phyloP scores from a whole-genome alignment of 2,888 invertebrate genomes.

The Pollenia angustigena region DNA sequence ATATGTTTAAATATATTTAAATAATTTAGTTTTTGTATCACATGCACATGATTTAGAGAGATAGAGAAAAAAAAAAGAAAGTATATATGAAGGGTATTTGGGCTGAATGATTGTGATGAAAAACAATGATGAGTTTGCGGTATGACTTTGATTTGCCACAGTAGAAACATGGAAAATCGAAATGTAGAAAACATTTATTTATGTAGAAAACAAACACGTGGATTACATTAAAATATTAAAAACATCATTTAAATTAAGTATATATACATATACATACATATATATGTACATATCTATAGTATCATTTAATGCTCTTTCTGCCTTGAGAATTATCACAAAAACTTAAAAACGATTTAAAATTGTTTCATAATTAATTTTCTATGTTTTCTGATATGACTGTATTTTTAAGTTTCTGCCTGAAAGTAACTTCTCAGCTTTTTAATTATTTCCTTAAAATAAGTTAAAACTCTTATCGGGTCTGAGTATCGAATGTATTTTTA shows the following conservation, averaged over 20 bases:
- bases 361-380: too few species aligned
- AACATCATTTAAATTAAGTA: not conserved
- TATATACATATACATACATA: not conserved
- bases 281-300: not conserved
- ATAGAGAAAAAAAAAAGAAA: not conserved
- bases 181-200: not conserved
- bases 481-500: too few species aligned
- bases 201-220: not conserved
- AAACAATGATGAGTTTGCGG: conserved; percentile 3
- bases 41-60: not conserved
- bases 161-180: too few species aligned
- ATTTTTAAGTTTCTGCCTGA: too few species aligned
- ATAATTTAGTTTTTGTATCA: not conserved
- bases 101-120: not conserved
- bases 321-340: too few species aligned
- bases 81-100: not conserved
- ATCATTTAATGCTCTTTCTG: too few species aligned
- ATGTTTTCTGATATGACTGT: too few species aligned
- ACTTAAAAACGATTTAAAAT: too few species aligned
- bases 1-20: not conserved
- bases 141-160: not conserved
- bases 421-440: too few species aligned
- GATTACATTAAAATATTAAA: conserved; percentile 3
- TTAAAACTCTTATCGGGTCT: too few species aligned
- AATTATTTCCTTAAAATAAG: too few species aligned